Evolutionary conservation across 2,113 vertebrate species (phyloP).

Genomic region (Tamias sibiricus): DNA sequence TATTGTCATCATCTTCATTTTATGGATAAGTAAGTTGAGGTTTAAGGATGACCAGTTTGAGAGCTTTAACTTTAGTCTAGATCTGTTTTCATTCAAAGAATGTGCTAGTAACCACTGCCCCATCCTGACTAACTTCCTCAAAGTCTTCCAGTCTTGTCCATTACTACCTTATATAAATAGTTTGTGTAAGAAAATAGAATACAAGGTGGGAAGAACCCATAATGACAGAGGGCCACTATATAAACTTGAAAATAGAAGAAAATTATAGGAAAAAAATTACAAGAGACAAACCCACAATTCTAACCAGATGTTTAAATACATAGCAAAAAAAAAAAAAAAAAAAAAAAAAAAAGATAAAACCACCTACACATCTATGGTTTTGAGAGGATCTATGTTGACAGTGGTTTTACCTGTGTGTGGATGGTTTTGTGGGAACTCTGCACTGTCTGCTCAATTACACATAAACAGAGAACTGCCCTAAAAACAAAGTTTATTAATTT

Average conservation of each 20-base stretch:
- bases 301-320: conserved; percentile 1
- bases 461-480: neutral
- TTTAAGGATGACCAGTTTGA: neutral
- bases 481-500: neutral
- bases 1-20: neutral
- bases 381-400: neutral
- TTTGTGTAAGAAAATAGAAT: neutral
- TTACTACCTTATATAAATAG: neutral
- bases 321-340: neutral
- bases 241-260: neutral
- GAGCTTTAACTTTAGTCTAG: neutral
- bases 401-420: rapidly evolving
- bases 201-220: neutral
- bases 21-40: neutral
- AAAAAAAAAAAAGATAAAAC: neutral
- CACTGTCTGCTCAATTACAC: neutral
- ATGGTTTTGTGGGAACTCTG: neutral
- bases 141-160: neutral
- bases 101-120: neutral
- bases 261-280: neutral
- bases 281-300: neutral
- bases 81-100: neutral
- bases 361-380: neutral
- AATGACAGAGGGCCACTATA: neutral
- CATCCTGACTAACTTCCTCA: neutral